phyloP scores from a whole-genome alignment of 2,113 vertebrate species.

The Zosterops lateralis region DNA sequence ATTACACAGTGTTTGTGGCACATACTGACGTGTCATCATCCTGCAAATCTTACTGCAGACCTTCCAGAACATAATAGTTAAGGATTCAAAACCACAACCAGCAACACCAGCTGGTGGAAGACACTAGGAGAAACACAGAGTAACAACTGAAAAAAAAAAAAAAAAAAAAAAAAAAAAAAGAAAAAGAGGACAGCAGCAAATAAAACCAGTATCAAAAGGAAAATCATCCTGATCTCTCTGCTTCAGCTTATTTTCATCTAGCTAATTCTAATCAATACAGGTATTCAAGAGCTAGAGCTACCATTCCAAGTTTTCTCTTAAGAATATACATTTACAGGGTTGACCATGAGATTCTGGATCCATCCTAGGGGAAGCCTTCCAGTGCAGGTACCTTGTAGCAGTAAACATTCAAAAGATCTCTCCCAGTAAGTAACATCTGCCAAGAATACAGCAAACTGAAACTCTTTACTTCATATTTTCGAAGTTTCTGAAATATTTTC shows the following conservation, averaged over 20 bases:
- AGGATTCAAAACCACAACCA: neutral
- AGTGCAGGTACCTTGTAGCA: neutral
- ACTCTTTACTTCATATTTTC: neutral
- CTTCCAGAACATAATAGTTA: neutral
- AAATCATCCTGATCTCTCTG: neutral
- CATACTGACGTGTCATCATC: neutral
- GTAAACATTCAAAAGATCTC: neutral
- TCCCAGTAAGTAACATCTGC: neutral
- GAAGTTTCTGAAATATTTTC: neutral
- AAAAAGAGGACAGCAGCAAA: neutral
- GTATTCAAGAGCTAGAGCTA: neutral
- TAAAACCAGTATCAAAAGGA: neutral
- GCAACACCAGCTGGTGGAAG: neutral
- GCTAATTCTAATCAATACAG: neutral
- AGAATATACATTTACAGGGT: neutral
- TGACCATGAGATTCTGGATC: neutral
- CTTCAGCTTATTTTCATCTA: neutral
- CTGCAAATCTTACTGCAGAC: neutral
- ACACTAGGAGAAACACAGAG: neutral
- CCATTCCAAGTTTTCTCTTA: neutral
- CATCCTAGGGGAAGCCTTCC: neutral
- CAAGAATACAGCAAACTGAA: neutral
- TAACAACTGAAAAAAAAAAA: neutral
- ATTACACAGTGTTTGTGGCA: neutral
- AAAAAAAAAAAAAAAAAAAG: neutral